Evolutionary conservation across 92 coral and sea anemone species (phyloP), one percentile per base, ranked within the genome.

Genomic region (Epizoanthus ramosus): DNA sequence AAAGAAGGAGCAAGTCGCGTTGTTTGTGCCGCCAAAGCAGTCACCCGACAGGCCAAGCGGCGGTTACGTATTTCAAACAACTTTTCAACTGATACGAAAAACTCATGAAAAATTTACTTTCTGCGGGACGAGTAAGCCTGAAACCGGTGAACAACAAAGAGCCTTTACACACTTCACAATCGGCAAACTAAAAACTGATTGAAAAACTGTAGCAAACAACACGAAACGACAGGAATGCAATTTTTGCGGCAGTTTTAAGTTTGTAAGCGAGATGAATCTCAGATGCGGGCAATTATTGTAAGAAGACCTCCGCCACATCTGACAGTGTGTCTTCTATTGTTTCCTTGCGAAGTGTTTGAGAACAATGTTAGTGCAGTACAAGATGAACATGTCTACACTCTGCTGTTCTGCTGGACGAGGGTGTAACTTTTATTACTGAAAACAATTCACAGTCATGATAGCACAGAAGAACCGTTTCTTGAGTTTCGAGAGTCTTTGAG

Each of bases 21-120:
- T 33, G 8, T 8, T 21, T 41, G 63, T 77, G 37, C 66, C 31
- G 82, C 50, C 54, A 77, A 77, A 61, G 41, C 68, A 61, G 22
- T 77, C 21, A 5, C 8, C 54, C 65, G 33, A 77, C 35, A 18
- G 54, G 31, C 41, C 71, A 21, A 59, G 82, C 82, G 82, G 82
- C 82, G 71, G 82, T 77, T 61, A 77, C 9, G 47, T 19, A 22
- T 77, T 77, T 77, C 71, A 77, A 22, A 57, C 82, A 77, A 77
- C 23, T 61, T 43, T 37, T 53, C 21, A 61, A 59, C 69, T 50
- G 82, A 77, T 61, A 77, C 45, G 37, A 39, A 50, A 50, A 57
- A 61, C 50, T 77, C 71, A 77, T 77, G 71, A 77, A 77, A 77
- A 77, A 77, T 60, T 60, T 69, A 77, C 82, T 77, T 61, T 77